Conservation (phyloP, 2,113 vertebrate genomes). For the Struthidea cinerea region DNA sequence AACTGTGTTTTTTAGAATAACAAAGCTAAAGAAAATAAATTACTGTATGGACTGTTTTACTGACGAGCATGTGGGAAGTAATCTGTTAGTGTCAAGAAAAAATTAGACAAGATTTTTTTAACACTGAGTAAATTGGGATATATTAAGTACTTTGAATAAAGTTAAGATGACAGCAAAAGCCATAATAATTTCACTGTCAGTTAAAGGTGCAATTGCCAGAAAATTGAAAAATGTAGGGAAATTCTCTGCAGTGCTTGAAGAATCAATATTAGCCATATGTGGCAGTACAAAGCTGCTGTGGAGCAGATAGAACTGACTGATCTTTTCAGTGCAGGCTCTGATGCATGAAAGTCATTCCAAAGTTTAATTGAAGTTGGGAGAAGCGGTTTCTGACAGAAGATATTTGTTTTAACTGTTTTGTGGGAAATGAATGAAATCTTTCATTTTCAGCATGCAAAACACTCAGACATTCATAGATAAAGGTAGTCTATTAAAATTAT, state of each 20-base stretch:
- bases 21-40: not conserved
- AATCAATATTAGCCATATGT: not conserved
- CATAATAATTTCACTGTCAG: conserved; percentile 27
- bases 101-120: conserved; percentile 16
- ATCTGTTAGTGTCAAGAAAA: conserved; percentile 10
- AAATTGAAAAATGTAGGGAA: conserved; percentile 25
- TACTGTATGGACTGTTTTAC: not conserved
- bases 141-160: conserved; percentile 17
- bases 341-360: conserved; percentile 34
- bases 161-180: conserved; percentile 37
- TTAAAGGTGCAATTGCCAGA: conserved; percentile 53
- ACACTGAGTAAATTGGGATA: not conserved
- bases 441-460: conserved; percentile 24
- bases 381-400: conserved; percentile 2
- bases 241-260: conserved; percentile 3
- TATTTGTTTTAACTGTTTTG: conserved; percentile 38
- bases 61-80: not conserved
- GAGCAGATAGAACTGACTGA: not conserved
- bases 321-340: not conserved
- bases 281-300: not conserved
- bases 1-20: not conserved
- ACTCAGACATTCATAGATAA: conserved; percentile 26
- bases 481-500: conserved; percentile 56
- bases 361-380: conserved; percentile 49
- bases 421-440: conserved; percentile 38